Percentiles rank a stretch among this genome's conserved stretches.
These are phyloP conservation scores for Entomobrya proxima DNA, from an alignment of 2,888 invertebrate genomes.

Conservation along the genomic window DNA sequence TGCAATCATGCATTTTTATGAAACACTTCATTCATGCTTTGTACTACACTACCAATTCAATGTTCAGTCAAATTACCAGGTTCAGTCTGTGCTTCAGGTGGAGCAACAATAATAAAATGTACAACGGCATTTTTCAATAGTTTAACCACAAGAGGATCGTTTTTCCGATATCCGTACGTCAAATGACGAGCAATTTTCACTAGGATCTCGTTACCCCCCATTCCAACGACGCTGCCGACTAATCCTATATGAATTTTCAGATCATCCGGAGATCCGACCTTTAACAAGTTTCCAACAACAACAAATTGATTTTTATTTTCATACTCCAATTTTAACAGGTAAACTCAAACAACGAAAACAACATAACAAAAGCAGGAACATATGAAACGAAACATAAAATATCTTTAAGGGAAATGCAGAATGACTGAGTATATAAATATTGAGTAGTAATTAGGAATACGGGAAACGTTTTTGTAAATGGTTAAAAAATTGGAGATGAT, in stretches of 20 bases:
- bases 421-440: no score
- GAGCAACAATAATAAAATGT: conserved; percentile 80
- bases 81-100: conserved; percentile 29
- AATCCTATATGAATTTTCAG: conserved; percentile 89
- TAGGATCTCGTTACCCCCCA: conserved; percentile 89
- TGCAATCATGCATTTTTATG: no score
- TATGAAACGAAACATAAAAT: conserved; percentile 1
- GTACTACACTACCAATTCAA: no score
- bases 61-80: conserved; percentile 29
- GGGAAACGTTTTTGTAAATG: no score
- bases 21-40: no score
- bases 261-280: conserved; percentile 88
- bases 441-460: no score
- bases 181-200: conserved; percentile 90
- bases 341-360: neutral
- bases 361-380: conserved; percentile 39
- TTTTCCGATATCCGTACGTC: conserved; percentile 83
- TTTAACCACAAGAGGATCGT: conserved; percentile 82
- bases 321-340: neutral
- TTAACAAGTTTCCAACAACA: no score
- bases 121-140: conserved; percentile 86
- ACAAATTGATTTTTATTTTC: neutral
- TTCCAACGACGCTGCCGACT: conserved; percentile 90
- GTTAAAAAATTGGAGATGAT: no score
- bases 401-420: no score